phyloP scores from a whole-genome alignment of 2,888 invertebrate genomes.

The Hypercompe scribonia region DNA sequence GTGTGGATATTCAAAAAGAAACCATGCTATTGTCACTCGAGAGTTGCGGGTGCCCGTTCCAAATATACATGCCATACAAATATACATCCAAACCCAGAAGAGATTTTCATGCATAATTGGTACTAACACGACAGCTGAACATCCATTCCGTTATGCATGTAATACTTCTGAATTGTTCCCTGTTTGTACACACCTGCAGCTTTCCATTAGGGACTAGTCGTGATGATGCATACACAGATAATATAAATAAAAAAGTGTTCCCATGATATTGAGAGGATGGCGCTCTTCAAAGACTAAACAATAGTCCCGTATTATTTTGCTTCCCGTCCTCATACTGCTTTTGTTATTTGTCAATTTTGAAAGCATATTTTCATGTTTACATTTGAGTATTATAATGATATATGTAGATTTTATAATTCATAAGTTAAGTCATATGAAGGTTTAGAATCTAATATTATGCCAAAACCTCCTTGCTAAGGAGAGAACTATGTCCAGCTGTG shows the following conservation, averaged over 20 bases:
- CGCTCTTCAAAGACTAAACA: slow-evolving; percentile 36
- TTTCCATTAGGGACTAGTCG: slow-evolving; percentile 25
- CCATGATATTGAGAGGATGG: slow-evolving; percentile 41
- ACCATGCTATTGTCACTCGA: too few species aligned
- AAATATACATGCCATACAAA: too few species aligned
- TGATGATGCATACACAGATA: slow-evolving; percentile 34
- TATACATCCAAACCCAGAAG: too few species aligned
- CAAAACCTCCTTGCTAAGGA: neutral
- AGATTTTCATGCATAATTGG: too few species aligned
- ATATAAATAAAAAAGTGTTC: slow-evolving; percentile 34
- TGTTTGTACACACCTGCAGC: neutral
- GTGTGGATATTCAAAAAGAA: too few species aligned
- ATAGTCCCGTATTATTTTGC: slow-evolving; percentile 45
- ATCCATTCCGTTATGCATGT: neutral
- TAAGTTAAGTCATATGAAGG: neutral
- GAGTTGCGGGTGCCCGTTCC: too few species aligned
- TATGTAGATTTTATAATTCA: neutral
- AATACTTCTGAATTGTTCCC: neutral
- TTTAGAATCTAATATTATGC: neutral
- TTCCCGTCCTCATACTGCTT: slow-evolving; percentile 26
- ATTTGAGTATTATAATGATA: neutral
- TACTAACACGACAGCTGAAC: too few species aligned
- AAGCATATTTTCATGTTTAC: neutral
- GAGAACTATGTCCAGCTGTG: too few species aligned
- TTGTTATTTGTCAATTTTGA: neutral